Percentiles rank a stretch among this genome's conserved stretches.
phyloP scores from a whole-genome alignment of 2,797 vertebrate genomes.

The Phataginus tetradactyla region DNA sequence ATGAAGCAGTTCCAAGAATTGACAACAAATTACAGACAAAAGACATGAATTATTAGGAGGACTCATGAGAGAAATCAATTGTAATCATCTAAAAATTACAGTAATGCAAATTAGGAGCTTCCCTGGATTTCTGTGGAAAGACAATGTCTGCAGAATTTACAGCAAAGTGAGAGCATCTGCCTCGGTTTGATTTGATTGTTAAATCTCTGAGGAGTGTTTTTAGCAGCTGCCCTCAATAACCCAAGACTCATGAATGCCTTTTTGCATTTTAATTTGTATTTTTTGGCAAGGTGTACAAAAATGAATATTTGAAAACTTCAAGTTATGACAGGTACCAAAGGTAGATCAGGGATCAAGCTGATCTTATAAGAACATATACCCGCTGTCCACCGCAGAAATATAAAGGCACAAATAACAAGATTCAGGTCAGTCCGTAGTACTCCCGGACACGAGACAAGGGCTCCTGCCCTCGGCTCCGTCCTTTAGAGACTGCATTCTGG shows the following conservation, averaged over 20 bases:
- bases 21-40: not conserved
- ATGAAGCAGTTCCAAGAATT: not conserved
- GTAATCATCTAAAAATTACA: not conserved
- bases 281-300: not conserved
- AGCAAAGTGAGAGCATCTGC: not conserved
- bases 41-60: not conserved
- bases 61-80: slow-evolving; percentile 1
- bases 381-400: not conserved
- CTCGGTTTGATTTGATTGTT: not conserved
- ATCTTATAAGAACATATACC: not conserved
- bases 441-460: not conserved
- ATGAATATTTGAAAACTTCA: slow-evolving; percentile 34
- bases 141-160: not conserved
- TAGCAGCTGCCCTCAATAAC: not conserved
- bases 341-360: not conserved
- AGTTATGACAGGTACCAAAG: not conserved
- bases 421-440: not conserved
- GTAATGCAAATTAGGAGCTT: not conserved
- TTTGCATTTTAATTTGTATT: not conserved
- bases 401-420: not conserved
- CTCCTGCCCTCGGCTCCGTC: not conserved
- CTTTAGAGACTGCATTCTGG: not conserved
- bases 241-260: not conserved
- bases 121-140: not conserved
- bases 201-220: not conserved